Evolutionary conservation across 2,888 invertebrate genomes (phyloP), one percentile per base, ranked within the genome.

Genomic region (Brachypterus glaber): DNA sequence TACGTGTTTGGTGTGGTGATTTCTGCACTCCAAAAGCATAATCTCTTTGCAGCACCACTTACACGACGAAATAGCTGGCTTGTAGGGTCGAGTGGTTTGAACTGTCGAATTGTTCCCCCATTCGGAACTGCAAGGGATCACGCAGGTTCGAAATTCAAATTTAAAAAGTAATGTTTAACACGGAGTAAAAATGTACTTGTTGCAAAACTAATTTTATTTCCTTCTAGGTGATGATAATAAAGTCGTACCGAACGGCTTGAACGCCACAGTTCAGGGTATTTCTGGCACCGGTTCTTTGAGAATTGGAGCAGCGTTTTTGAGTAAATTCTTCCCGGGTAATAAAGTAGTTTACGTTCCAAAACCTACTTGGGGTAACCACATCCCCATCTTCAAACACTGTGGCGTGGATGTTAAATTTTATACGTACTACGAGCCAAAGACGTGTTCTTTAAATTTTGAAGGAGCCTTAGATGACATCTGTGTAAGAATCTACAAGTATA

Each of bases 281-380:
- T 76, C 77, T 31, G 79, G 80, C 9, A 81, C 80, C 4, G 82
- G 82, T 4, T 72, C 79, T 12, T 60, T 82, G 24, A 62, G 76
- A 36, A 64, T 80, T 46, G 79, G 79, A 21, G 73, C 71, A 11
- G 69, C 69, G 26, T 80, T 78, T 58, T 56, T 79, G 44, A 66
- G 69, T 41, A 67, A 64, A 34, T 74, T 69, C 54, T 67, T 67
- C 52, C 64, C 66, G 1, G 69, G 71, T 12, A 66, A 64, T 44
- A 79, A 79, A 59, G 70, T 68, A 29, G 54, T 69, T 30, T 79
- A 76, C 58, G 54, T 79, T 44, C 79, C 80, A 24, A 65, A 70
- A 15, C 81, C 80, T 1, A 73, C 79, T 1, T 82, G 81, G 81
- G 78, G 77, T 30, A 80, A 81, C 54, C 81, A 82, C 56, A 70